Base-by-base conservation (phyloP, 2,797 vertebrate species). In the Platalea minor region DNA sequence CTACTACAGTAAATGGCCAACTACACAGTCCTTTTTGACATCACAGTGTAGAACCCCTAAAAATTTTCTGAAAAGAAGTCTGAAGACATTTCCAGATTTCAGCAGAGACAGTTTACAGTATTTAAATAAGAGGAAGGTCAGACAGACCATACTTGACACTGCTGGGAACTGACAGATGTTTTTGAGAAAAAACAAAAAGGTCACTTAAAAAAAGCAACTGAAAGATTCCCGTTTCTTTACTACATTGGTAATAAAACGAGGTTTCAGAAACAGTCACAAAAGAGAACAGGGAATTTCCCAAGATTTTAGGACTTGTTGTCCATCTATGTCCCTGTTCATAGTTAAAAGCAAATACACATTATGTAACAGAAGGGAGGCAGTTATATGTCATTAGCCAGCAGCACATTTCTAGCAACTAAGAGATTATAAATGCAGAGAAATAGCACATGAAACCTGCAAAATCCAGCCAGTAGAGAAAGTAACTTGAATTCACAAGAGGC, bases 181-280 rank as follows among this genome's bases (percentile, higher is more conserved):
- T 94, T 72, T 72, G 64, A 93, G 41, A 33, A 79, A 67, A 84
- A 82, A 7, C 37, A 84, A 88, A 69, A 94, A 93, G 35, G 60
- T 60, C 81, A 78, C 8, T 53, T 83, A 10, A 63, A 89, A 73
- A 87, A 92, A 75, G 39, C 26, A 65, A 51, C 59, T 74, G 60
- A 81, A 94, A 83, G 39, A 86, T 48, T 94, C 87, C 87, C 24
- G 17, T 50, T 89, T 91, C 81, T 78, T 86, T 91, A 59, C 26
- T 73, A 43, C 59, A 51, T 31, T 39, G 7, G 37, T 80, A 31
- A 75, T 43, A 93, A 77, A 70, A 76, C 29, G 31, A 88, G n/a
- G 54, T 94, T 97, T 97, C 87, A 94, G 48, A 85, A 96, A 73
- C 4, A 83, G 53, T 93, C 56, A 89, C 14, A 48, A 45, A 85